Evolutionary conservation across 2,113 vertebrate species (phyloP).

Genomic region (Phodopus roborovskii): DNA sequence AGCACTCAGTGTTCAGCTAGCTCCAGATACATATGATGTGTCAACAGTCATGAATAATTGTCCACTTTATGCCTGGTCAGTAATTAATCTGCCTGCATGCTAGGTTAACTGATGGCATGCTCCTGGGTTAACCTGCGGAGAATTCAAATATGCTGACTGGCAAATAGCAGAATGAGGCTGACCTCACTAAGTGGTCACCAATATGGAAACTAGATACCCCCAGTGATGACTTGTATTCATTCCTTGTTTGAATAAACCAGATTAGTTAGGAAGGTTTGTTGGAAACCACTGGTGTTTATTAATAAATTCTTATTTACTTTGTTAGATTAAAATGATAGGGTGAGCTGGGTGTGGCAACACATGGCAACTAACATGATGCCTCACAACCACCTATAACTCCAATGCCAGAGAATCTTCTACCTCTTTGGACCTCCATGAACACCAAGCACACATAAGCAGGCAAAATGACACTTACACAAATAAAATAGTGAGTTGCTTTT

Average conservation of each 20-base stretch:
- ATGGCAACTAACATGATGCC: neutral
- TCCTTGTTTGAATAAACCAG: neutral
- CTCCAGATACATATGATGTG: neutral
- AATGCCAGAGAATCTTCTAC: neutral
- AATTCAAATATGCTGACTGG: neutral
- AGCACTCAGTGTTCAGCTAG: neutral
- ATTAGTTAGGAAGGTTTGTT: neutral
- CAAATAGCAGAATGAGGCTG: neutral
- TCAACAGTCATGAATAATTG: neutral
- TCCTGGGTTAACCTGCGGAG: neutral
- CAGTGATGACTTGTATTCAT: neutral
- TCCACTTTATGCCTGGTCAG: neutral
- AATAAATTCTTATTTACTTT: neutral
- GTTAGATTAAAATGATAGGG: neutral
- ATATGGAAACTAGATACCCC: neutral
- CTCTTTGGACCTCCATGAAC: neutral
- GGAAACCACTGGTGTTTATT: neutral
- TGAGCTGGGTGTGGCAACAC: neutral
- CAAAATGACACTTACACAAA: neutral
- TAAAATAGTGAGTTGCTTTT: neutral
- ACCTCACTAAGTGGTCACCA: neutral
- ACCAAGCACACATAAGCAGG: neutral
- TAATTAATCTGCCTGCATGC: neutral
- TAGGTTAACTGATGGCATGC: neutral
- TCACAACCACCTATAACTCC: neutral